Evolutionary conservation across 2,113 vertebrate genomes (phyloP).

Genomic region (Diphyllodes magnificus): DNA sequence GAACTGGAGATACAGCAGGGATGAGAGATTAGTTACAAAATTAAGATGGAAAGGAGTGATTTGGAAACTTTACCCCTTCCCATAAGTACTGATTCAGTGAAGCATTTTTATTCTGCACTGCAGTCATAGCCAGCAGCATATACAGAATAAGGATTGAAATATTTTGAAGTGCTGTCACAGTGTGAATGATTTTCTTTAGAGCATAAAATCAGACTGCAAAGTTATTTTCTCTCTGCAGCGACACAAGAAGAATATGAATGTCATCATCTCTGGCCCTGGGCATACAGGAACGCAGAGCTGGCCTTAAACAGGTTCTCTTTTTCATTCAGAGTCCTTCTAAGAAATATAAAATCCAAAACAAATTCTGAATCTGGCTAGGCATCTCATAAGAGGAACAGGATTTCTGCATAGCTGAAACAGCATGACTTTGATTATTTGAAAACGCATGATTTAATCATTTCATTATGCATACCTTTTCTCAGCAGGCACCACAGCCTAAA

Average conservation of each 20-base stretch:
- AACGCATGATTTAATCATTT: conserved; percentile 55
- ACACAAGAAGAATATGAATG: conserved; percentile 56
- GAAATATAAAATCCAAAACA: conserved; percentile 31
- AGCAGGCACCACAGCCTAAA: conserved; percentile 30
- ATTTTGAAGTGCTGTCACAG: conserved; percentile 60
- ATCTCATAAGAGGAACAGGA: conserved; percentile 1
- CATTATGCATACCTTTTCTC: conserved; percentile 56
- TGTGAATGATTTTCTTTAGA: conserved; percentile 58
- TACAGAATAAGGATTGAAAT: conserved; percentile 53
- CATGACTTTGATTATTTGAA: conserved; percentile 43
- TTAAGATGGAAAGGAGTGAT: conserved; percentile 15
- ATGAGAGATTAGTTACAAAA: not conserved
- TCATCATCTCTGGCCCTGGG: conserved; percentile 26
- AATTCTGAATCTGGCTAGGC: conserved; percentile 1
- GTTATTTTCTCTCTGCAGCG: conserved; percentile 40
- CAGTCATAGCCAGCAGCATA: conserved; percentile 49
- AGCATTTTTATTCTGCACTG: not conserved
- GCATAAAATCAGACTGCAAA: conserved; percentile 53
- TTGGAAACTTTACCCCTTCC: conserved; percentile 3
- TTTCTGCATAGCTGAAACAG: conserved; percentile 45
- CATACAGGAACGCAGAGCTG: not conserved
- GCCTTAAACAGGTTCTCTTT: not conserved
- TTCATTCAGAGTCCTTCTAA: not conserved
- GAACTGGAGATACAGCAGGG: not conserved
- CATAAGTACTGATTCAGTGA: conserved; percentile 17